Evolutionary conservation across 2,797 vertebrate genomes (phyloP), one percentile per base, ranked within the genome.

Genomic region (Notamacropus eugenii): DNA sequence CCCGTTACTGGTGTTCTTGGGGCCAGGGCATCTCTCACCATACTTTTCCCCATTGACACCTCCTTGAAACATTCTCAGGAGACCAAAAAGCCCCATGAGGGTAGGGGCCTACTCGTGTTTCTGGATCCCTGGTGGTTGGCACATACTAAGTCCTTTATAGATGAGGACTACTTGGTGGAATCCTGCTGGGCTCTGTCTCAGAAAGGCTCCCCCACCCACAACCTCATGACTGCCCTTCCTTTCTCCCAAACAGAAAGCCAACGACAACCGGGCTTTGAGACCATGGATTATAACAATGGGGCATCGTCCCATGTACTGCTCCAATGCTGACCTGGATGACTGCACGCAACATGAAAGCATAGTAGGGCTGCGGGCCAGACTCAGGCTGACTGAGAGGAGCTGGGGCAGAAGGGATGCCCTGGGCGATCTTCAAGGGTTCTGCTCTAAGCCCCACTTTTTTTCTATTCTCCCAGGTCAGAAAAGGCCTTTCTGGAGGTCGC

Each of bases 271-370:
- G 97, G 99, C 92, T 95, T 98, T 91, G 34, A 98, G 97, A n/a
- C 99, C 99, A 0, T 99, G 99, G 99, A 99, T 99, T 98, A 99
- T 99, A 97, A 99, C 99, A 56, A 99, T 99, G 99, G 99, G 99
- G 90, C 99, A 99, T 97, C 98, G 99, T 96, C 99, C 99, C 91
- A 99, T 99, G 99, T 99, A 99, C 98, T 99, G 99, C 96, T 99
- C 99, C 54, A 99, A 99, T 0, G 98, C 99, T 0, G 99, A 99
- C 96, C 94, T 98, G 50, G 99, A 99, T 1, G 99, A 99, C 98
- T 99, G 99, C 91, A 99, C 99, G 0, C 94, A 50, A 74, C 99
- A 99, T 1, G 98, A 99, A 62, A 99, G 99, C 97, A 98, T 96
- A 95, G 99, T 99, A 98, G 87, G 96, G n/a, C 27, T 2, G 13